Evolutionary conservation across 2,888 invertebrate genomes (phyloP).

Genomic region (Drosophila testacea): DNA sequence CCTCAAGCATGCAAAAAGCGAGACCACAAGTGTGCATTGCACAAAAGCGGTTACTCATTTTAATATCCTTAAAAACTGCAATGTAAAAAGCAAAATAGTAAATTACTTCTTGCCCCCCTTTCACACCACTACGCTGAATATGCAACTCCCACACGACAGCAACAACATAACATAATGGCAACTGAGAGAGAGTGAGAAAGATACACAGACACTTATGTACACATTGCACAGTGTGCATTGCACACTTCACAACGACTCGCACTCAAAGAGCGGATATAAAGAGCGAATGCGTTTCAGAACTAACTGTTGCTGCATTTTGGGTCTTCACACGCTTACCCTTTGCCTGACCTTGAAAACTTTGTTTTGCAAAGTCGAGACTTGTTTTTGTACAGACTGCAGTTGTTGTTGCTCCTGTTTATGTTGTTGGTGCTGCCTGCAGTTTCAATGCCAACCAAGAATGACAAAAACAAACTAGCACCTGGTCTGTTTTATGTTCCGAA

Average conservation of each 20-base stretch:
- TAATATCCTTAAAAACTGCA: too few species aligned
- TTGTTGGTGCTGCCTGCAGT: conserved; percentile 45
- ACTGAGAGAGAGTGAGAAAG: not conserved
- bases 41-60: too few species aligned
- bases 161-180: conserved; percentile 1
- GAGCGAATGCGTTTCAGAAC: conserved; percentile 38
- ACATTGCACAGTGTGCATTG: not conserved
- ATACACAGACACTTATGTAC: not conserved
- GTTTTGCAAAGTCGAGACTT: conserved; percentile 11
- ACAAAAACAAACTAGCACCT: conserved; percentile 43
- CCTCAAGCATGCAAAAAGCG: too few species aligned
- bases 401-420: conserved; percentile 39
- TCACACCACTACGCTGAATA: too few species aligned
- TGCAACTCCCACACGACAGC: conserved; percentile 3
- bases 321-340: conserved; percentile 58
- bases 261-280: conserved; percentile 3
- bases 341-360: conserved; percentile 69
- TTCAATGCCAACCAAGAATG: conserved; percentile 67
- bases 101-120: too few species aligned
- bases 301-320: conserved; percentile 67
- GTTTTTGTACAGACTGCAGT: conserved; percentile 57
- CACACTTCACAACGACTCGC: not conserved
- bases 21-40: too few species aligned
- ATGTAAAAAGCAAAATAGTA: too few species aligned
- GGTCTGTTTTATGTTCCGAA: conserved; percentile 30